Evolutionary conservation across 2,888 invertebrate genomes (phyloP).

Genomic region (Zygaena filipendulae): DNA sequence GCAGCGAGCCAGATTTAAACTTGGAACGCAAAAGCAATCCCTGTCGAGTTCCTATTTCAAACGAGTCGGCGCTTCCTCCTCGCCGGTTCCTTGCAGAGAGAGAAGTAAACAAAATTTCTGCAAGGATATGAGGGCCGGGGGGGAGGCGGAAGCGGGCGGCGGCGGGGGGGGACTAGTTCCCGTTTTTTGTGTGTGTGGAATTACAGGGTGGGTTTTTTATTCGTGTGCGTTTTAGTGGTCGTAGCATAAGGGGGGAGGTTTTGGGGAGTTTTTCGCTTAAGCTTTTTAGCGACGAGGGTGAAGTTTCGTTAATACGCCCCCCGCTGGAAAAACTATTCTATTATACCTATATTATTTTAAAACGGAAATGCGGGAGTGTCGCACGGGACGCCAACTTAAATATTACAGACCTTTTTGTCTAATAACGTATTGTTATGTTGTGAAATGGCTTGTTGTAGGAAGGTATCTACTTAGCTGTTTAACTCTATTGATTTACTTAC

Average conservation of each 20-base stretch:
- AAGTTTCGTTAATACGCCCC: no score
- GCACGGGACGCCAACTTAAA: no score
- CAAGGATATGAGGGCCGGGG: constrained; percentile 55
- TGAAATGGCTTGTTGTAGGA: no score
- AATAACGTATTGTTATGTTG: no score
- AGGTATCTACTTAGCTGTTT: no score
- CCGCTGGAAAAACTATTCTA: no score
- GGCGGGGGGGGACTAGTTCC: constrained; percentile 37
- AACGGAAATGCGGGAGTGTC: no score
- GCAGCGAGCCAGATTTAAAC: constrained; percentile 23
- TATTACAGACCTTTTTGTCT: no score
- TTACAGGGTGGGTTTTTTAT: constrained; percentile 34
- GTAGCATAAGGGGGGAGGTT: constrained; percentile 9
- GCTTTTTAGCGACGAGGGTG: constrained; percentile 15
- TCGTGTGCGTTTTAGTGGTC: constrained; percentile 38
- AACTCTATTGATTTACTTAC: no score
- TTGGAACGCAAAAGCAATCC: constrained; percentile 39
- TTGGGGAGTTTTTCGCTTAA: no score
- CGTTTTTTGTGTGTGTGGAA: constrained; percentile 52
- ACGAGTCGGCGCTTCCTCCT: constrained; percentile 30
- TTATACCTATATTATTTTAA: no score
- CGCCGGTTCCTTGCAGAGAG: constrained; percentile 50
- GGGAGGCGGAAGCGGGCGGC: constrained; percentile 7
- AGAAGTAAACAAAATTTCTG: constrained; percentile 68
- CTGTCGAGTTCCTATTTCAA: constrained; percentile 41